Base-by-base conservation (phyloP, 1,140 invertebrate genomes). In the Drosophila novamexicana region DNA sequence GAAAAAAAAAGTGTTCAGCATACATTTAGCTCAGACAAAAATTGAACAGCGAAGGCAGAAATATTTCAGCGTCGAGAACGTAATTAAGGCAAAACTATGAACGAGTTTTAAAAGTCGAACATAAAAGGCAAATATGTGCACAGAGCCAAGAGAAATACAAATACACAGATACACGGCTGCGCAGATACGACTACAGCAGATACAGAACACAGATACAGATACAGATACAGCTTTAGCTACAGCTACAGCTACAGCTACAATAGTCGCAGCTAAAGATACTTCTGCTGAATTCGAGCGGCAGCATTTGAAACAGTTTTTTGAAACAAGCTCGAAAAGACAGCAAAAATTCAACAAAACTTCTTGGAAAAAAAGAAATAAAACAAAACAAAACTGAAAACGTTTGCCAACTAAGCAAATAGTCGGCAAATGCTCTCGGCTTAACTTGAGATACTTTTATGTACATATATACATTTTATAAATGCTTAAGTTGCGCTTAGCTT, bases 71-170 rank as follows among this genome's bases (percentile, higher is more conserved):
- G 64, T 61, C 57, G 71, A 79, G 71, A 82, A 82, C 75, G 65
- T 69, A 79, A 83, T 83, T 83, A 83, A 83, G 52, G 56, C 77
- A 44, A 29, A 84, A 77, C 81, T 84, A 77, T 62, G 77, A 84
- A 80, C 77, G 76, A 83, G 73, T 79, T 79, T 77, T 62, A 72
- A 72, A 73, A 73, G 64, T 49, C 70, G 64, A 53, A 68, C 64
- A 74, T 63, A 74, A 77, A 79, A 75, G 77, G 69, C 70, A 79
- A 79, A 79, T 79, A 79, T 68, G 57, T 74, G 77, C 72, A 78
- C 72, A 66, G 64, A 77, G 62, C 50, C 61, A 56, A 61, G 58
- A 52, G 22, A 40, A 14, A 52, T 45, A 52, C 34, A 72, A 36
- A 58, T 77, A 58, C 49, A 61, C 40, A 70, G 56, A 72, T 56